Base-by-base conservation (phyloP, 2,888 invertebrate genomes). In the Epistrophe eligans region DNA sequence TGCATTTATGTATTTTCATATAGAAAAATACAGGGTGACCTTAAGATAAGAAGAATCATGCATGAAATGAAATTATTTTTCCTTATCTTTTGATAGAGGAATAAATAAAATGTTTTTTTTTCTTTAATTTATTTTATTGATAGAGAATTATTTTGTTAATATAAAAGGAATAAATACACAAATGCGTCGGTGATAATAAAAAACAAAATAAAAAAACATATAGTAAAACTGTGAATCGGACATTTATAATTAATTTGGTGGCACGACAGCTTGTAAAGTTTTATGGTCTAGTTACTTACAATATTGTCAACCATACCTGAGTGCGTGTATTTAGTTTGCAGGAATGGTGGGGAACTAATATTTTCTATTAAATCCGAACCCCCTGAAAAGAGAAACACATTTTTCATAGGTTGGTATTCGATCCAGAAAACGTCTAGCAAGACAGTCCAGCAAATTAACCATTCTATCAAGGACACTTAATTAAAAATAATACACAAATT, bases 41-140 rank as follows among this genome's bases (percentile, higher is more conserved):
- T 72, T 57, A 45, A 58, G 72, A 72, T 72, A 58, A 72, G 45
- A 17, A 45, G 45, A 72, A 72, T 72, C 72, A 58, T 57, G 48
- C 32, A 43, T 28, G 38, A 52, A 67, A 35, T 35, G 28, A 17
- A 38, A 50, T 71, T n/a, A 71, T 11, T 55, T 10, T 72, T 19
- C 57, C 57, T 72, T 72, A 72, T 72, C 70, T 66, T 50, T 13
- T 50, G 32, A 70, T 52, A 48, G 52, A 40, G 19, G 6, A 67
- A 52, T 1, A 15, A 35, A 67, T 64, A 64, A 2, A 45, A n/a
- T 38, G 24, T 38, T 52, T 10, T 15, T 32, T 7, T 38, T 19
- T 24, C 19, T 40, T 24, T n/a, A n/a, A n/a, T 40, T 40, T 8
- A 60, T n/a, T 40, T 70, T 38, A 52, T 52, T 52, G 70, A 52